A percentile compares a stretch with the other conserved stretches of the same genome.
These are phyloP conservation scores for Semnornis frantzii DNA, from an alignment of 2,113 vertebrate genomes.

Conservation along the genomic window DNA sequence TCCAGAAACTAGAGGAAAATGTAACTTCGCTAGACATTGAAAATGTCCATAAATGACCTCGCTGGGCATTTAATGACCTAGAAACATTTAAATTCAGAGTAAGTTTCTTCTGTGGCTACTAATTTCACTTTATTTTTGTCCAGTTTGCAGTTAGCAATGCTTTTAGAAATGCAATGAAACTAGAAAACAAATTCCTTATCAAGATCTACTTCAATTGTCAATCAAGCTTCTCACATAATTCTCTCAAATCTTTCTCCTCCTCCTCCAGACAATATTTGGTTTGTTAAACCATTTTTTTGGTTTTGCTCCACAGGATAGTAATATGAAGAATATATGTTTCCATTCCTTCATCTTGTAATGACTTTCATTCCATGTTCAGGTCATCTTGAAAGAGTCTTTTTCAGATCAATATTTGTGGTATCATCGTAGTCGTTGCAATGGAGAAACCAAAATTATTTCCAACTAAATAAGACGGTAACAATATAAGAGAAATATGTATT, in stretches of 20 bases:
- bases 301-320: neutral
- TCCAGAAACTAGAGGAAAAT: neutral
- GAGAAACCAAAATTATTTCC: neutral
- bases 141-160: neutral
- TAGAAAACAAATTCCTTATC: neutral
- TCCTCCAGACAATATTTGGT: neutral
- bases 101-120: neutral
- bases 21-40: neutral
- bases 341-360: neutral
- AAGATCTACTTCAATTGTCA: neutral
- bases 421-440: neutral
- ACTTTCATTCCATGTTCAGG: neutral
- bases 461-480: accelerated
- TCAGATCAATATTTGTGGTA: neutral
- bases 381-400: neutral
- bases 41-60: neutral
- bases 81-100: neutral
- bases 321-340: conserved; percentile 5
- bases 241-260: neutral
- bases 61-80: neutral
- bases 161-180: conserved; percentile 5
- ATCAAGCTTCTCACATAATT: neutral
- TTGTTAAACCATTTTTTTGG: neutral
- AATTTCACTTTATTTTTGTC: neutral
- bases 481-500: neutral